These are phyloP conservation scores for Cyprinodon diabolis DNA, from an alignment of 2,797 vertebrate genomes.

Conservation along the genomic window DNA sequence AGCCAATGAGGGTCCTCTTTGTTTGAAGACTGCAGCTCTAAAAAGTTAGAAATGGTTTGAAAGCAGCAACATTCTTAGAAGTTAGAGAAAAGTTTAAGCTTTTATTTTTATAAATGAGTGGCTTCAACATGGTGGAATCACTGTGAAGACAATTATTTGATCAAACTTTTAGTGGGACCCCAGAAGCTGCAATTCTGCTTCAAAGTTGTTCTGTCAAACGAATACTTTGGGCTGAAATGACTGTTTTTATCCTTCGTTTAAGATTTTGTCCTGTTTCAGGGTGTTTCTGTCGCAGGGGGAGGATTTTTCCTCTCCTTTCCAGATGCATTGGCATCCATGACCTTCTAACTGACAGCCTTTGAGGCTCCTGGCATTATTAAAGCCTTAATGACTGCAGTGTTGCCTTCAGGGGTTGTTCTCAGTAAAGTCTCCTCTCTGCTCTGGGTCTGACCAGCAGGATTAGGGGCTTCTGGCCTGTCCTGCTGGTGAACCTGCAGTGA, in stretches of 20 bases:
- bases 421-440: neutral
- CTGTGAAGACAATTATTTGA: neutral
- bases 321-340: neutral
- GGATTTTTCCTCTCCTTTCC: neutral
- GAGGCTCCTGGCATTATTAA: neutral
- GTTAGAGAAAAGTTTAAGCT: too few relatives aligned
- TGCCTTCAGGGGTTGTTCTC: neutral
- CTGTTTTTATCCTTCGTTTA: neutral
- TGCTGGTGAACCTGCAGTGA: constrained; percentile 50
- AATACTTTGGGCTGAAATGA: neutral
- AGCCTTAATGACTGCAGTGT: neutral
- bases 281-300: neutral
- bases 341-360: neutral
- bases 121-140: too few relatives aligned
- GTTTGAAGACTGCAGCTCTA: too few relatives aligned
- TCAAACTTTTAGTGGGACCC: neutral
- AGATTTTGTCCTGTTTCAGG: neutral
- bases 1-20: too few relatives aligned
- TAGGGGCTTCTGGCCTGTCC: constrained; percentile 37
- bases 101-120: too few relatives aligned
- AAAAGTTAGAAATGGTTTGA: too few relatives aligned
- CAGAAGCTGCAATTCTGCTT: too few relatives aligned
- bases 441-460: constrained; percentile 36
- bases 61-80: too few relatives aligned
- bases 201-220: neutral